phyloP scores from a whole-genome alignment of 2,797 vertebrate genomes.

The Lycodopsis pacificus region DNA sequence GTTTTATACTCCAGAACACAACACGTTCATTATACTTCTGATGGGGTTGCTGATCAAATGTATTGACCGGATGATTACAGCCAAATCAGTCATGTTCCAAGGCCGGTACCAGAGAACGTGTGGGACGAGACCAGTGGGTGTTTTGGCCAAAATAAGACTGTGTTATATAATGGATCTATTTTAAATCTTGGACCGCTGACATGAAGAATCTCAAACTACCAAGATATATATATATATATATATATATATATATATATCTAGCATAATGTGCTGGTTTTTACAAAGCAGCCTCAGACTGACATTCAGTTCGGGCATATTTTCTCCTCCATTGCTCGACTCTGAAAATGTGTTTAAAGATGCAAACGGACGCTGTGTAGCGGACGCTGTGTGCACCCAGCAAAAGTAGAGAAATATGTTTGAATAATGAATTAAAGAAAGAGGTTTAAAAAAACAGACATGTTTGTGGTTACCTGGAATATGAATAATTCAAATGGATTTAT shows the following conservation, averaged over 20 bases:
- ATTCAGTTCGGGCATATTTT: not conserved
- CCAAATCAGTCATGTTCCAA: not conserved
- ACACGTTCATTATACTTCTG: not conserved
- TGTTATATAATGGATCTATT: not conserved
- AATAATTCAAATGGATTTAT: conserved; percentile 40
- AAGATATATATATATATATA: not conserved
- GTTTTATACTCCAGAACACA: no score
- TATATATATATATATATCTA: no score
- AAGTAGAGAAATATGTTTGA: not conserved
- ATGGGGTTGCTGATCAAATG: not conserved
- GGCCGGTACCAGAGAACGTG: not conserved
- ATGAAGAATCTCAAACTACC: not conserved
- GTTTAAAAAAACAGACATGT: not conserved
- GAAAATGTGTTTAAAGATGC: conserved; percentile 10
- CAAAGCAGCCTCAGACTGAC: not conserved
- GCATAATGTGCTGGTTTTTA: not conserved
- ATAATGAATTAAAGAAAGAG: conserved; percentile 47
- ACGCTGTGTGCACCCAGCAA: conserved; percentile 8
- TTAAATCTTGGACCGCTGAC: not conserved
- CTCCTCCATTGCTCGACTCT: not conserved
- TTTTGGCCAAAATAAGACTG: no score
- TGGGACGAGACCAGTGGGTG: conserved; percentile 7
- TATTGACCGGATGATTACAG: not conserved
- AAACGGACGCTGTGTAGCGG: conserved; percentile 31
- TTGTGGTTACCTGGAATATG: conserved; percentile 26